Evolutionary conservation across 2,113 vertebrate genomes (phyloP), one percentile per base, ranked within the genome.

Genomic region (Ellobius talpinus): DNA sequence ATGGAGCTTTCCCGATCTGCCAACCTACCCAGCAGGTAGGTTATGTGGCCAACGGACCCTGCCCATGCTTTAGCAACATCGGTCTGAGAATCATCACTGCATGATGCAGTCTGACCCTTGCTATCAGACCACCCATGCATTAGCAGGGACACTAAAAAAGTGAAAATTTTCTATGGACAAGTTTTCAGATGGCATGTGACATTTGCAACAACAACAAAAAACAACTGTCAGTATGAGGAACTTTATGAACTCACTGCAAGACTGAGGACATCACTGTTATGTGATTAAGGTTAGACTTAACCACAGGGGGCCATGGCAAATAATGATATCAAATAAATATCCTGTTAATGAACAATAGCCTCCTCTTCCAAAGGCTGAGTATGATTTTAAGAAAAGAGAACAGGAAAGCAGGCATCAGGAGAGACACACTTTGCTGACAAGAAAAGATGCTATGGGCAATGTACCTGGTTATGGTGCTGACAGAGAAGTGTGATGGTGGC

Each of bases 401-500:
- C 29, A 74, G n/a, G 65, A 10, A 74, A 12, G 45, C 16, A 29
- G 31, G 8, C 33, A 65, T 9, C 9, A 16, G 21, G 19, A 39
- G n/a, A 87, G 42, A 29, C 68, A 9, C 19, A 3, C 5, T n/a
- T 31, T n/a, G 2, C n/a, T 24, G 6, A 55, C 24, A 24, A 66
- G 45, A 29, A 45, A 50, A 17, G 61, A 45, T 19, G 45, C 74
- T 5, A 2, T 1, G 89, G 58, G 23, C 61, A 68, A 13, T 8
- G 0, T 98, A 99, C 99, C 99, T 99, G 97, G 99, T 99, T 95
- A 99, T 99, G 11, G 99, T 99, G 98, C 99, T 99, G 95, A 99
- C 99, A 0, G 99, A 99, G 96, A 99, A 99, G 98, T 99, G 99
- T 13, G 99, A 99, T 0, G 99, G 99, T 0, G 99, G 99, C 94